phyloP scores from a whole-genome alignment of 2,113 vertebrate genomes.

The Oenanthe melanoleuca region DNA sequence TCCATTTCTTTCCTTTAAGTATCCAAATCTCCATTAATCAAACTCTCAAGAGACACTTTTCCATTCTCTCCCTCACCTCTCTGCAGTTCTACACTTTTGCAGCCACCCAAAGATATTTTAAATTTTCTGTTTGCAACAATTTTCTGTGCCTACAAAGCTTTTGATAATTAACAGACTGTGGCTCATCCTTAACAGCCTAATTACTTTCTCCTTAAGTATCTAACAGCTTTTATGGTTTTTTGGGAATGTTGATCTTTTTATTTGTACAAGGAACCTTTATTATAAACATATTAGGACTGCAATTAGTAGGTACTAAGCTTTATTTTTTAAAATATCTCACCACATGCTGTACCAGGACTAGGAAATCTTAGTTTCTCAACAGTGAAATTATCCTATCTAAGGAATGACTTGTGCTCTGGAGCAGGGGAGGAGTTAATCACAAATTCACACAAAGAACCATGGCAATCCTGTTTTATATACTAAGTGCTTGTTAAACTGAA shows the following conservation, averaged over 20 bases:
- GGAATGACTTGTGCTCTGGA: background rate
- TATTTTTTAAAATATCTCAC: too few species aligned
- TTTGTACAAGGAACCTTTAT: background rate
- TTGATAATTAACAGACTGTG: background rate
- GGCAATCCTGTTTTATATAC: too few species aligned
- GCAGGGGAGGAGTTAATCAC: too few species aligned
- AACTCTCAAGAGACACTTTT: background rate
- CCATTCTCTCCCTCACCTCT: background rate
- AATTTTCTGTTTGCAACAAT: background rate
- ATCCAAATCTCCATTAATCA: background rate
- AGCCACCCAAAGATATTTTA: background rate
- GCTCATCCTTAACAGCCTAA: background rate
- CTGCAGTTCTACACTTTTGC: background rate
- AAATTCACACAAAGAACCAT: too few species aligned
- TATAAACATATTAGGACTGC: background rate
- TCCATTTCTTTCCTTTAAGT: background rate
- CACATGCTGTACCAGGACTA: background rate
- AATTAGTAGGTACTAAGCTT: background rate
- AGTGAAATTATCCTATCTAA: too few species aligned
- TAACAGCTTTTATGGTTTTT: background rate
- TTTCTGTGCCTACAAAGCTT: background rate
- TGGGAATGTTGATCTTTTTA: accelerated
- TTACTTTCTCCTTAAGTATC: background rate
- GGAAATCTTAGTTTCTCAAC: background rate
- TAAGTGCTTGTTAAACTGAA: background rate